phyloP scores from a whole-genome alignment of 2,113 vertebrate genomes.

The Chascanopsetta lugubris region DNA sequence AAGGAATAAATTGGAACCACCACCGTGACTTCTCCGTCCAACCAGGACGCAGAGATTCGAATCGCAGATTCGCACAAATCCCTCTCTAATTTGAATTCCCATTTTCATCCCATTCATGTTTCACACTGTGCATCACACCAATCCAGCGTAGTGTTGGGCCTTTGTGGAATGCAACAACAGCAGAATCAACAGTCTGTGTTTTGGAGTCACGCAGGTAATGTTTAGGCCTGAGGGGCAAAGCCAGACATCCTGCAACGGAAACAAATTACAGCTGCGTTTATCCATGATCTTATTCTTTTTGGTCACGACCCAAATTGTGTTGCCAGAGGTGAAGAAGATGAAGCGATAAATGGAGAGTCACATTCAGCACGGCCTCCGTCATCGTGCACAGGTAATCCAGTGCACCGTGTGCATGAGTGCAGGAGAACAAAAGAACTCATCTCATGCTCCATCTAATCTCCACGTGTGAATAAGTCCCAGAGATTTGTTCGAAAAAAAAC shows the following conservation, averaged over 20 bases:
- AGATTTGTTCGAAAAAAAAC: slow-evolving; percentile 2
- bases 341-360: slow-evolving; percentile 10
- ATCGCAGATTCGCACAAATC: neutral
- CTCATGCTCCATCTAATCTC: slow-evolving; percentile 4
- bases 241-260: slow-evolving; percentile 21
- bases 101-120: neutral
- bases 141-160: neutral
- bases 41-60: neutral
- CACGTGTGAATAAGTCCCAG: neutral
- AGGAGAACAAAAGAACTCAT: slow-evolving; percentile 3
- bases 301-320: slow-evolving; percentile 15
- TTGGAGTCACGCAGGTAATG: neutral
- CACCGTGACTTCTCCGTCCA: neutral
- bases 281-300: slow-evolving; percentile 17
- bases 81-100: neutral
- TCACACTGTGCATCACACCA: neutral
- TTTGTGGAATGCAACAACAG: neutral
- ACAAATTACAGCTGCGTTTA: slow-evolving; percentile 13
- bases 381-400: neutral
- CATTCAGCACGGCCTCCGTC: neutral
- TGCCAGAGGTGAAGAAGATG: slow-evolving; percentile 15
- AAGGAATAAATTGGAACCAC: neutral
- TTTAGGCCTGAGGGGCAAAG: neutral
- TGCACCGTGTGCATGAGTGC: neutral
- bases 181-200: neutral